Base-by-base conservation (phyloP, 2,113 vertebrate genomes). In the Pipa parva region DNA sequence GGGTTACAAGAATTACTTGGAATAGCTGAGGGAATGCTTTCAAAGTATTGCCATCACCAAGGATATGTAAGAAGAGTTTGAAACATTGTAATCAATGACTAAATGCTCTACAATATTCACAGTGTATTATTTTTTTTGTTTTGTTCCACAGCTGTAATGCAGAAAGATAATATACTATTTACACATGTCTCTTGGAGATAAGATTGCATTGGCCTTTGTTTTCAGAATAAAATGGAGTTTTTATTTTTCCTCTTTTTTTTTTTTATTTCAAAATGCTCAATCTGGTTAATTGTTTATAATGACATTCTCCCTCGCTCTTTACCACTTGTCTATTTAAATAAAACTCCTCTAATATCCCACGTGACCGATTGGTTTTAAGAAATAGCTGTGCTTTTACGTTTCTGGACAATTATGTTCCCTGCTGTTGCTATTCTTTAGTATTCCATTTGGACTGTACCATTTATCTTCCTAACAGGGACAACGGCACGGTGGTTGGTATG, bases 31-130 rank as follows among this genome's bases (percentile, higher is more conserved):
- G 29, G 37, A 56, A 55, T 28, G 50, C 33, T 54, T 42, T 28
- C 24, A 54, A 28, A 54, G 49, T 37, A 27, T 22, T 28, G 31
- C 50, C 37, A 45, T 65, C 37, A 56, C 51, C 51, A 22, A 46
- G 63, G 63, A 65, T 65, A 65, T 45, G 26, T 56, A 46, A 39
- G 18, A 22, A 28, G 31, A 5, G 24, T 9, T 24, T 42, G 36
- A 64, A 56, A 55, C 63, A 64, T 42, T 55, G 63, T 45, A 54
- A 64, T 64, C 49, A 55, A 39, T 64, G 24, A 64, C 63, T 56
- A 64, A 64, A 64, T 39, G 49, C 12, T 39, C 20, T 20, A 28
- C 26, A 64, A 42, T 13, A 6, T 52, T 22, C 9, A 49, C 12
- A 20, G 46, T 26, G 33, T 22, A 13, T 28, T 21, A 54, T 63